Percentiles rank a stretch among this genome's conserved stretches.
These are phyloP conservation scores for Atta colombica DNA, from an alignment of 1,140 invertebrate species.

Conservation along the genomic window DNA sequence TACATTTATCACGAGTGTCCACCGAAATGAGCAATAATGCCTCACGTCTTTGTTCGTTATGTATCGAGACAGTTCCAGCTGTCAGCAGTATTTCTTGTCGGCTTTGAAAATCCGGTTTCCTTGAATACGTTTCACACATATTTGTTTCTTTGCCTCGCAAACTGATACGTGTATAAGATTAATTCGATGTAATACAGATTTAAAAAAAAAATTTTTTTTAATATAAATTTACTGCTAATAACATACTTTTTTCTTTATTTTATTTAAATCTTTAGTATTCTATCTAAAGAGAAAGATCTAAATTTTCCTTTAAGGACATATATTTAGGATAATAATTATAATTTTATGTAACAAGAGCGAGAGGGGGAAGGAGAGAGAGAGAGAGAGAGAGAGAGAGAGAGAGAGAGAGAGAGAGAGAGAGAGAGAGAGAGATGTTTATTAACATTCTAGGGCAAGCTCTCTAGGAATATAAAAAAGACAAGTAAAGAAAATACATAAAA, in stretches of 20 bases:
- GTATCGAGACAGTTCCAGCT: not conserved
- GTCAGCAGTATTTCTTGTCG: conserved; percentile 1
- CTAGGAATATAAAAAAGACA: too few species aligned
- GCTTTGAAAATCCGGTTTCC: conserved; percentile 39
- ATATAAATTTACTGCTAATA: not conserved
- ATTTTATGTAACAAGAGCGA: not conserved
- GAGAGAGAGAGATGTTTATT: not conserved
- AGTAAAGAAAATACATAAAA: too few species aligned
- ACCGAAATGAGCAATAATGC: conserved; percentile 17
- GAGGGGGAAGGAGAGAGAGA: too few species aligned
- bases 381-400: too few species aligned
- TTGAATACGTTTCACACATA: not conserved
- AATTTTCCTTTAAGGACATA: too few species aligned
- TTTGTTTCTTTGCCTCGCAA: not conserved
- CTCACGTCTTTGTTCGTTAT: not conserved
- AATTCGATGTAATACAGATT: not conserved
- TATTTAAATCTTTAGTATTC: not conserved
- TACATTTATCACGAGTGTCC: conserved; percentile 35
- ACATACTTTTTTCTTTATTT: not conserved
- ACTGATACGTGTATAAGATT: not conserved
- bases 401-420: not conserved
- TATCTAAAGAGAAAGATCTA: too few species aligned
- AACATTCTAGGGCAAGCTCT: too few species aligned
- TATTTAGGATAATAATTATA: not conserved
- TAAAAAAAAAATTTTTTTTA: not conserved